Conservation (phyloP, 2,888 invertebrate genomes). For the Tridacna crocea region DNA sequence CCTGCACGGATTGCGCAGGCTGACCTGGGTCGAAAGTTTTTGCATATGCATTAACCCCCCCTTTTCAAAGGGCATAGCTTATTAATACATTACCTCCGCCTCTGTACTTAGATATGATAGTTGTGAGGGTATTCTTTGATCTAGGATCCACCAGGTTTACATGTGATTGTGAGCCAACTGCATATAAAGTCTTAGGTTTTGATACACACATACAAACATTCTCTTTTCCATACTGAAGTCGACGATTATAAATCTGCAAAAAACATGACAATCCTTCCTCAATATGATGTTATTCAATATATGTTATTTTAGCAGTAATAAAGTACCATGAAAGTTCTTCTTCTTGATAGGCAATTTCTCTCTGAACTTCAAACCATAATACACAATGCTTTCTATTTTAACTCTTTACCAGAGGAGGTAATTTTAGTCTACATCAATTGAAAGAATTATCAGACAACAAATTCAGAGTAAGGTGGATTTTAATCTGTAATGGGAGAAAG, state of each 20-base stretch:
- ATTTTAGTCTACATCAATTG: too few relatives aligned
- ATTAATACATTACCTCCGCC: constrained; percentile 90
- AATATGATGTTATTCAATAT: background rate
- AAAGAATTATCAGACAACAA: too few relatives aligned
- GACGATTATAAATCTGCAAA: constrained; percentile 90
- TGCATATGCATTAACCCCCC: too few relatives aligned
- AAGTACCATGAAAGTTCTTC: too few relatives aligned
- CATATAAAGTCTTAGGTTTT: constrained; percentile 92
- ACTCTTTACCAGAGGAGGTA: too few relatives aligned
- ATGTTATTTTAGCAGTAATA: background rate
- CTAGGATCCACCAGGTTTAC: constrained; percentile 95
- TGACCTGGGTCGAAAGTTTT: too few relatives aligned
- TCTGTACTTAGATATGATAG: constrained; percentile 92
- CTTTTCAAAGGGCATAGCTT: too few relatives aligned
- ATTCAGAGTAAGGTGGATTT: too few relatives aligned
- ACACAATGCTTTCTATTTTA: too few relatives aligned
- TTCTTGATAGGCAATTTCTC: background rate
- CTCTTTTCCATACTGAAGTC: constrained; percentile 95
- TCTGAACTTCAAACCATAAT: too few relatives aligned
- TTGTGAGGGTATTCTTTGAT: constrained; percentile 65
- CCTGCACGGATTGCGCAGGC: too few relatives aligned
- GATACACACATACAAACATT: constrained; percentile 96
- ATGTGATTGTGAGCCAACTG: constrained; percentile 96
- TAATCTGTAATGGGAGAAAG: too few relatives aligned
- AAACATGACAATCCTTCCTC: background rate